Base-by-base conservation (phyloP, 2,888 invertebrate genomes). In the Lasioglossum malachurum region DNA sequence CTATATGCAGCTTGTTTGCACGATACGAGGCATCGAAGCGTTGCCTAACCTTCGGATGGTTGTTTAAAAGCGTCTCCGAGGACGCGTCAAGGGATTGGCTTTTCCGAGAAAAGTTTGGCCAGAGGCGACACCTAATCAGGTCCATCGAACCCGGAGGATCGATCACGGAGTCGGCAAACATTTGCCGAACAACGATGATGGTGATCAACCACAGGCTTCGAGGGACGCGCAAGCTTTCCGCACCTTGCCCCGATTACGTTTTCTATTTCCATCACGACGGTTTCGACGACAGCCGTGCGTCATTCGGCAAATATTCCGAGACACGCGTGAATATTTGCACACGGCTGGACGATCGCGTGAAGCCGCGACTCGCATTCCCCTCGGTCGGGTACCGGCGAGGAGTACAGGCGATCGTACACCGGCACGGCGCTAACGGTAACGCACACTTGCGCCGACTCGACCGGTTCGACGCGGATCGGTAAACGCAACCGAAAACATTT, bases 161-260 rank as follows among this genome's bases (percentile, higher is more conserved):
- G 38, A 57, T 44, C n/a, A 38, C n/a, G 67, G 31, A 14, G 19
- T 27, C 53, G 23, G 60, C 81, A 78, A 86, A 81, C 81, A 49
- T 86, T 81, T 73, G 80, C 27, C 23, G 23, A 57, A 81, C 53
- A 41, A 76, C 81, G 38, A 19, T 41, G 35, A 5, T 23, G 69
- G 4, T 19, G 27, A 73, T 23, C 12, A 23, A 4, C 16, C 71
- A 41, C 69, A 67, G 69, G 75, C 35, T 16, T 46, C 67, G 27
- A 5, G 14, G 38, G 38, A 31, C 44, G 75, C 31, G 14, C 78
- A n/a, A 75, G 76, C 49, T 53, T 67, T 84, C 86, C 84, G 72
- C 81, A 82, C 82, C 83, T 84, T 87, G 89, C 53, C 83, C 89
- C 85, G 86, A 91, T 91, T 92, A 84, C 86, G 75, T 79, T 84